These are phyloP conservation scores for Pristis pectinata DNA, from an alignment of 2,797 vertebrate genomes.

Conservation along the genomic window DNA sequence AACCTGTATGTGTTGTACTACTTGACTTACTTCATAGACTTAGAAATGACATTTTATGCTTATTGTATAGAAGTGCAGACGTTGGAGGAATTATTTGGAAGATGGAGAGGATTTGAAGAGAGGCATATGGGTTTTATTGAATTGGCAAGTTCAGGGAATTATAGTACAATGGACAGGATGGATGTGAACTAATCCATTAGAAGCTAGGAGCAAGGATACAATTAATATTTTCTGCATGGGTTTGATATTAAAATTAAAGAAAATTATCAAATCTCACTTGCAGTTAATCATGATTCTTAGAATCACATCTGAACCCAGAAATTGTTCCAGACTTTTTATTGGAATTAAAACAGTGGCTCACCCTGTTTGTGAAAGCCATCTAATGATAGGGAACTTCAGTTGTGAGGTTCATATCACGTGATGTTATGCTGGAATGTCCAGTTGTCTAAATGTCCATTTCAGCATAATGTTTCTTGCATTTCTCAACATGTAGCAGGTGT, in stretches of 20 bases:
- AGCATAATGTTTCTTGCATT: no score
- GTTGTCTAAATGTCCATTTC: no score
- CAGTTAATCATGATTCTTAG: neutral
- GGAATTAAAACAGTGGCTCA: no score
- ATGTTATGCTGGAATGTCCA: no score
- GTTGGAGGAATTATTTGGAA: neutral
- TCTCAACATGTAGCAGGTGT: no score
- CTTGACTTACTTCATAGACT: neutral
- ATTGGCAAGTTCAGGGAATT: neutral
- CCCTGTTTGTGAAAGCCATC: no score
- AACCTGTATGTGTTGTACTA: neutral
- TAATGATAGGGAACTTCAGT: no score
- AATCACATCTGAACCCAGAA: neutral
- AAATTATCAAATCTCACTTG: neutral
- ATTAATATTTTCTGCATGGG: neutral
- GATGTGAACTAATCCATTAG: neutral
- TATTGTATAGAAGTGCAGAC: neutral
- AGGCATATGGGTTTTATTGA: neutral
- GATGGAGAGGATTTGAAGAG: neutral
- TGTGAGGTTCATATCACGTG: no score
- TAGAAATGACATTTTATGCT: neutral
- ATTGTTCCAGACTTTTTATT: no score
- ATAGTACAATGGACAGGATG: neutral
- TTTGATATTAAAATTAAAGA: neutral
- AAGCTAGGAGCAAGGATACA: neutral